Conservation (phyloP, 2,797 vertebrate genomes). For the Rhyacichthys aspro region DNA sequence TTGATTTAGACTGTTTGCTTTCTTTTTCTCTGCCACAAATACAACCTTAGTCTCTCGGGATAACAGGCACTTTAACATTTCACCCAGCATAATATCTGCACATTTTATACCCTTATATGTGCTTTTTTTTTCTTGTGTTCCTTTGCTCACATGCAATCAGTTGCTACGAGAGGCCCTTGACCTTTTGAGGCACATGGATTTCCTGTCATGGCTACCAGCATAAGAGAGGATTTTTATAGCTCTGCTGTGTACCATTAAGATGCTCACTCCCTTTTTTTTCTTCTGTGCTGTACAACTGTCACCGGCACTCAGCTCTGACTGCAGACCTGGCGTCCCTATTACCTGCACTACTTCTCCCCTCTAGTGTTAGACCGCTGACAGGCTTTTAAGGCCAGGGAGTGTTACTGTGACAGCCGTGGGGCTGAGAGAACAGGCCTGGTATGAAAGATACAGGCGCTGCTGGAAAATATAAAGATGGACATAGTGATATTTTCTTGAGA, state of each 20-base stretch:
- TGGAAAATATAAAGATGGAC: constrained; percentile 9
- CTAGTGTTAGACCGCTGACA: constrained; percentile 30
- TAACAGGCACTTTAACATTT: constrained; percentile 14
- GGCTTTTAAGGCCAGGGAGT: constrained; percentile 31
- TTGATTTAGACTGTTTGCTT: constrained; percentile 42
- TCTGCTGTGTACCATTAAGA: constrained; percentile 53
- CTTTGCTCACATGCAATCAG: constrained; percentile 38
- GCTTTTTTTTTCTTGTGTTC: constrained; percentile 11
- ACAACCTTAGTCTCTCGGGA: constrained; percentile 11
- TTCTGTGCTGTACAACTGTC: constrained; percentile 24
- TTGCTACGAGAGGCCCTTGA: constrained; percentile 53
- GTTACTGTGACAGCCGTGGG: constrained; percentile 43
- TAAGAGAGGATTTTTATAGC: constrained; percentile 49
- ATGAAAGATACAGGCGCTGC: constrained; percentile 26
- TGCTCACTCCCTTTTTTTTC: constrained; percentile 16
- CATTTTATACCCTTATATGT: constrained; percentile 13
- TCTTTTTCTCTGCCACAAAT: constrained; percentile 32
- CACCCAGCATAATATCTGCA: background rate
- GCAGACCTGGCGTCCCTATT: constrained; percentile 40
- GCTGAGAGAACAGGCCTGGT: constrained; percentile 41
- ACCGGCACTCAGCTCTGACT: constrained; percentile 43
- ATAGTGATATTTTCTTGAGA: background rate
- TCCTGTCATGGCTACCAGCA: constrained; percentile 47
- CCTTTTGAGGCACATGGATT: constrained; percentile 69
- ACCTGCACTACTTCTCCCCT: constrained; percentile 33